These are phyloP conservation scores for Mongoloraphidia duomilia DNA, from an alignment of 2,888 invertebrate genomes.

Conservation along the genomic window DNA sequence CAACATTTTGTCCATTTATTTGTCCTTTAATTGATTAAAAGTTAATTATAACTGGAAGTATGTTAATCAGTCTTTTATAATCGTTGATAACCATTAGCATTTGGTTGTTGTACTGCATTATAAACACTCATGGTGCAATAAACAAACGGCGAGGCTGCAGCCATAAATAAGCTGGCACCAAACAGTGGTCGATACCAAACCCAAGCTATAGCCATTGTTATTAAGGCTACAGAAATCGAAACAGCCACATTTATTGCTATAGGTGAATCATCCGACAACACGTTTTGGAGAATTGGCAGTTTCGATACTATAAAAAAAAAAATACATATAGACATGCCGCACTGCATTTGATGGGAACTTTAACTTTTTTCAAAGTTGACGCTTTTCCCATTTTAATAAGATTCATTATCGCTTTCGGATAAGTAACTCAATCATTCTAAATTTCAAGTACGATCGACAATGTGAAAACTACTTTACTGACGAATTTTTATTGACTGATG, in stretches of 20 bases:
- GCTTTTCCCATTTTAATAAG: no score
- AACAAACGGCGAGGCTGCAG: conserved; percentile 36
- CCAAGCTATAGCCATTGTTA: conserved; percentile 38
- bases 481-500: no score
- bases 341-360: no score
- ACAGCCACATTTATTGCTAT: conserved; percentile 32
- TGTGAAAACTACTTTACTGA: no score
- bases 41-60: no score
- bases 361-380: no score
- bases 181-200: conserved; percentile 36
- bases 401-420: no score
- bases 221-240: conserved; percentile 33
- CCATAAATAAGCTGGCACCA: conserved; percentile 34
- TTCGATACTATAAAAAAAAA: conserved; percentile 21
- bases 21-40: no score
- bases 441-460: no score
- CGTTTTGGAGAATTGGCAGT: conserved; percentile 20
- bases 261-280: conserved; percentile 27
- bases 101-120: conserved; percentile 15
- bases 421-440: no score
- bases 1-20: no score
- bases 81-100: conserved; percentile 1
- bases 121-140: conserved; percentile 31
- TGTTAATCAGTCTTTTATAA: neutral
- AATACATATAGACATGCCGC: neutral